Evolutionary conservation across 2,113 vertebrate species (phyloP).

Genomic region (Burhinus oedicnemus): DNA sequence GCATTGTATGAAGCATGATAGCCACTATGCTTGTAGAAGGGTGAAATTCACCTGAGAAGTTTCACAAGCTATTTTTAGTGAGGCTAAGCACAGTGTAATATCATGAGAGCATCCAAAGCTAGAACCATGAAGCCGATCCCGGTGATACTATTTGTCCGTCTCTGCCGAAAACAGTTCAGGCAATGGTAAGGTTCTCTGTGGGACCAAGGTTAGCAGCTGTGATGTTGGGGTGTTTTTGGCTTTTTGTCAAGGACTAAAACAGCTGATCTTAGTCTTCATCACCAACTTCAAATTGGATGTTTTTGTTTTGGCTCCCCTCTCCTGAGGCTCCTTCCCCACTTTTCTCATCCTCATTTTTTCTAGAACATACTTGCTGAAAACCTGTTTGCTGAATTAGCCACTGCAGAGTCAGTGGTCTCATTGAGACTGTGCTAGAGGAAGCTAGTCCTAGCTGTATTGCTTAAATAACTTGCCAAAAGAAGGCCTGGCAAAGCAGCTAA

Average conservation of each 20-base stretch:
- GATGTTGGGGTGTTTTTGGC: neutral
- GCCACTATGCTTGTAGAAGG: neutral
- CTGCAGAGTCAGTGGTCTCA: neutral
- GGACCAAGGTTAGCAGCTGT: neutral
- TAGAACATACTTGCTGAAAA: neutral
- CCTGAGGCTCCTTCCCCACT: neutral
- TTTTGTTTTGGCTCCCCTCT: neutral
- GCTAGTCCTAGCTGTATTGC: neutral
- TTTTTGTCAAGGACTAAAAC: neutral
- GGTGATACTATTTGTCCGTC: neutral
- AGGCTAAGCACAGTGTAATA: neutral
- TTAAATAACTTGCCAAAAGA: neutral
- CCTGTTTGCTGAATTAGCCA: neutral
- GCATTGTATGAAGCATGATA: neutral
- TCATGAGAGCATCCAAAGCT: neutral
- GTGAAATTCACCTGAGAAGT: neutral
- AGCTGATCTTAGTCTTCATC: neutral
- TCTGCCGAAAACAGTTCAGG: neutral
- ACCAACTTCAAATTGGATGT: neutral
- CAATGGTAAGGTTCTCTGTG: neutral
- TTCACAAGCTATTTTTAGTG: neutral
- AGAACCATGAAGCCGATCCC: neutral
- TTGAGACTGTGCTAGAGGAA: neutral
- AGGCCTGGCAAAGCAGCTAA: neutral
- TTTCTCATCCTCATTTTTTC: neutral